These are phyloP conservation scores for Ophion costatus DNA, from an alignment of 2,888 invertebrate genomes.

Conservation along the genomic window DNA sequence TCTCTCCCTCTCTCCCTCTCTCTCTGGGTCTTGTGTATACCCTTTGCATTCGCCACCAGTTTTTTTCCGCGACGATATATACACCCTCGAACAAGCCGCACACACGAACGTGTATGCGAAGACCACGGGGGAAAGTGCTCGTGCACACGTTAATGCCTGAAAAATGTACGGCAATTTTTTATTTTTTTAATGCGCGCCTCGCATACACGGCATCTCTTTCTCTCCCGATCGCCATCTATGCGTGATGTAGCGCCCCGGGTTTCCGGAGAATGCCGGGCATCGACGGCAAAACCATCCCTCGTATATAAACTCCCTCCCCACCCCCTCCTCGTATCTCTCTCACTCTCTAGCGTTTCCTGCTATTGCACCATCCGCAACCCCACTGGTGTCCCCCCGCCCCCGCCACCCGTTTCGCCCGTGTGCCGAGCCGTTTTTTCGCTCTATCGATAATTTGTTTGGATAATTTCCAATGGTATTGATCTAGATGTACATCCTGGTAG, in stretches of 20 bases:
- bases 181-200: conserved; percentile 82
- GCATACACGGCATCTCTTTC: conserved; percentile 20
- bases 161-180: conserved; percentile 84
- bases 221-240: conserved; percentile 74
- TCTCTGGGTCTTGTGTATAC: conserved; percentile 55
- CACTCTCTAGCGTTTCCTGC: conserved; percentile 13
- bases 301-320: conserved; percentile 18
- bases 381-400: conserved; percentile 17
- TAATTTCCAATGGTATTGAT: conserved; percentile 84
- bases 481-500: conserved; percentile 83
- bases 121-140: conserved; percentile 59
- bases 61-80: conserved; percentile 29
- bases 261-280: conserved; percentile 67
- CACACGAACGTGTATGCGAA: conserved; percentile 21
- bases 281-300: conserved; percentile 57
- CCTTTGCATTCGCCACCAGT: conserved; percentile 43
- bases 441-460: conserved; percentile 84
- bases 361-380: conserved; percentile 27
- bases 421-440: conserved; percentile 65
- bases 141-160: conserved; percentile 81
- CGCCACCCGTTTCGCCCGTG: conserved; percentile 27
- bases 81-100: conserved; percentile 43
- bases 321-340: conserved; percentile 1
- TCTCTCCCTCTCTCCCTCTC: not conserved
- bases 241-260: conserved; percentile 81